Conservation (phyloP, 2,113 vertebrate species). For the Cavia aperea region DNA sequence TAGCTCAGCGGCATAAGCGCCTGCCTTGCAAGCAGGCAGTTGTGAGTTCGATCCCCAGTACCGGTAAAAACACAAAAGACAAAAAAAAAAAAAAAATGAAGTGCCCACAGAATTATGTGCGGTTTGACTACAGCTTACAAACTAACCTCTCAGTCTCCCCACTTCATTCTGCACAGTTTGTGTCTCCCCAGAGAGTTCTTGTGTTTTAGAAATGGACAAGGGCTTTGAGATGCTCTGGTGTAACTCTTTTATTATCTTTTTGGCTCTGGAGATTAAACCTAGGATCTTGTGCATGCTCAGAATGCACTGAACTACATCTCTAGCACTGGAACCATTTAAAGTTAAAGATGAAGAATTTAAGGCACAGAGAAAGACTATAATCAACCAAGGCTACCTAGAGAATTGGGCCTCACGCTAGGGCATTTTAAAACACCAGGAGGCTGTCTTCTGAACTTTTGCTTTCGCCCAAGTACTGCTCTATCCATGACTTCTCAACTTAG, state of each 20-base stretch:
- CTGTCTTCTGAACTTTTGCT: conserved; percentile 12
- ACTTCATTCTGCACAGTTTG: not conserved
- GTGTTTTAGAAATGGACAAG: conserved; percentile 14
- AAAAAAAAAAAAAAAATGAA: not conserved
- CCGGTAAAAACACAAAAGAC: too few relatives aligned
- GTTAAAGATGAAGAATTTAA: conserved; percentile 35
- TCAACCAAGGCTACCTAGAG: not conserved
- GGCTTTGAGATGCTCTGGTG: conserved; percentile 8
- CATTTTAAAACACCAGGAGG: not conserved
- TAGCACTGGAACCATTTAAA: not conserved
- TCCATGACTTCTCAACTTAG: not conserved
- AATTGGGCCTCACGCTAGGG: not conserved
- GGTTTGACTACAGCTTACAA: not conserved
- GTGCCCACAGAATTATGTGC: not conserved
- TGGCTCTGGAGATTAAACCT: not conserved
- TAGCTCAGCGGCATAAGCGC: too few relatives aligned
- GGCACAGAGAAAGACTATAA: conserved; percentile 2
- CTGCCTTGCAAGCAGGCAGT: too few relatives aligned
- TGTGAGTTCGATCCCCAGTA: too few relatives aligned
- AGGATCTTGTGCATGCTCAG: not conserved
- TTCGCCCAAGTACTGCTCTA: not conserved
- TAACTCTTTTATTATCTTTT: conserved; percentile 23
- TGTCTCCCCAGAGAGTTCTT: not conserved
- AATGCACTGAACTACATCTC: not conserved
- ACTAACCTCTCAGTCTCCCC: not conserved